Conservation (phyloP, 2,797 vertebrate genomes). For the Champsocephalus gunnari region DNA sequence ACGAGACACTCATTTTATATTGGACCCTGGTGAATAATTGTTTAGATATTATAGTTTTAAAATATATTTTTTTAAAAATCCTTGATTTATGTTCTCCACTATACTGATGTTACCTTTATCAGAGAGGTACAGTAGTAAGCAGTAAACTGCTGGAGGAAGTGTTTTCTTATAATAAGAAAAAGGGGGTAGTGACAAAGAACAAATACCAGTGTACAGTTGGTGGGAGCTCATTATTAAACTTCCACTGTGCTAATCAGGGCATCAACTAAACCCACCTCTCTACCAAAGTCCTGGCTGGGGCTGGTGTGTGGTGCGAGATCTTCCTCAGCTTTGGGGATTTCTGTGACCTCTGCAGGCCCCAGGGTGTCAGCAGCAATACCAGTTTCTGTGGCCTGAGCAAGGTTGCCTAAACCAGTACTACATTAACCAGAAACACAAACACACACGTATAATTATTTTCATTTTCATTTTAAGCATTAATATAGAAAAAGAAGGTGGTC, state of each 20-base stretch:
- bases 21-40: neutral
- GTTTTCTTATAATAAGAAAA: neutral
- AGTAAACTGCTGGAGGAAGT: neutral
- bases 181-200: neutral
- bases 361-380: conserved; percentile 57
- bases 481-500: neutral
- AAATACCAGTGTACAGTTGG: neutral
- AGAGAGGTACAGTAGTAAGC: neutral
- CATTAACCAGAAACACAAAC: conserved; percentile 3
- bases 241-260: neutral
- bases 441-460: neutral
- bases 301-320: conserved; percentile 77
- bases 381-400: conserved; percentile 68
- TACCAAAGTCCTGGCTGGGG: conserved; percentile 82
- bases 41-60: neutral
- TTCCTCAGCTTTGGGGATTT: conserved; percentile 59
- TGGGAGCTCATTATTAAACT: neutral
- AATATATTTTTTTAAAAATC: neutral
- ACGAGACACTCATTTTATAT: neutral
- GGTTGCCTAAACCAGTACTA: conserved; percentile 61
- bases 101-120: neutral
- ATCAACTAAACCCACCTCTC: conserved; percentile 78
- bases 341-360: conserved; percentile 39
- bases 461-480: too few relatives aligned
- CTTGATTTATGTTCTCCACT: neutral